Percentiles rank a stretch among this genome's conserved stretches.
phyloP scores from a whole-genome alignment of 2,113 vertebrate genomes.

The Ranitomeya variabilis region DNA sequence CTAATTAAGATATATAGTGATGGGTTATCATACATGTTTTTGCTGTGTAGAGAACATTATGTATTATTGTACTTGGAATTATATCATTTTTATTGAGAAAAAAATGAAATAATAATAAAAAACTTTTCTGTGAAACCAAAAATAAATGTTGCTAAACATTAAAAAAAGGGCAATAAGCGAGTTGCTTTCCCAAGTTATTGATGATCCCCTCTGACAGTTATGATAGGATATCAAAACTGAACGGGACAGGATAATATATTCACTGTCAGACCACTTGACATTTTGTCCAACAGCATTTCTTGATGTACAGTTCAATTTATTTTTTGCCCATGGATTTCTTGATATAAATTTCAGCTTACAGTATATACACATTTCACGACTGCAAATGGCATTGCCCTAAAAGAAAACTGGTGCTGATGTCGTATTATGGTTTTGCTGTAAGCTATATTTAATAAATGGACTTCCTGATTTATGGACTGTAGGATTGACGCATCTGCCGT shows the following conservation, averaged over 20 bases:
- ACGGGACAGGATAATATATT: conserved; percentile 52
- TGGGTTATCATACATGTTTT: no score
- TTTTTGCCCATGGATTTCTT: conserved; percentile 47
- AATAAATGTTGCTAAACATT: neutral
- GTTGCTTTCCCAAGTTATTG: conserved; percentile 36
- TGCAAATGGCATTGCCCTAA: conserved; percentile 29
- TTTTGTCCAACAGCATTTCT: conserved; percentile 55
- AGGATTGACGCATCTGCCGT: neutral
- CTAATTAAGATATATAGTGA: no score
- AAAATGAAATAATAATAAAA: neutral
- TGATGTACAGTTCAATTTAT: conserved; percentile 58
- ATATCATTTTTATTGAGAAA: neutral
- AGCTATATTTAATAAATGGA: neutral
- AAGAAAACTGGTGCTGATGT: neutral
- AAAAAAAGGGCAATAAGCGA: neutral
- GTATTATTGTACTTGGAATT: neutral
- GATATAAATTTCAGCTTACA: conserved; percentile 51
- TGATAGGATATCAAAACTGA: conserved; percentile 57
- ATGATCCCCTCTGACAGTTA: conserved; percentile 49
- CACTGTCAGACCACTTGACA: conserved; percentile 51
- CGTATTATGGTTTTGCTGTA: neutral
- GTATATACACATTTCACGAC: conserved; percentile 17
- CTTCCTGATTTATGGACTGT: neutral
- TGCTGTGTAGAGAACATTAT: no score
- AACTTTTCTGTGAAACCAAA: neutral